Evolutionary conservation across 1,140 invertebrate species (phyloP).

Genomic region (Caenorhabditis tropicalis): DNA sequence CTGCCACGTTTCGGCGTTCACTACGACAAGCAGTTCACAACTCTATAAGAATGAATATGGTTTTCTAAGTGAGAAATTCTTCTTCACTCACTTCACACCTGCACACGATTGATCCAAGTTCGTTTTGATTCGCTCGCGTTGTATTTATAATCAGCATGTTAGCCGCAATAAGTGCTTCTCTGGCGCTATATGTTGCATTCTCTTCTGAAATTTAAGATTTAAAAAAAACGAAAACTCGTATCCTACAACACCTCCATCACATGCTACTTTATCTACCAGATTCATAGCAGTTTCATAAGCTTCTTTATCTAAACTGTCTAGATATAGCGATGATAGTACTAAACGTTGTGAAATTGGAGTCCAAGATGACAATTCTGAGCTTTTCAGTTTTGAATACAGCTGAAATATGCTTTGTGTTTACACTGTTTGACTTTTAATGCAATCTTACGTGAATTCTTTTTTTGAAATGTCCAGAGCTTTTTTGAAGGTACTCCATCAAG

Average conservation of each 20-base stretch:
- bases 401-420: background rate
- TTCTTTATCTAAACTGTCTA: background rate
- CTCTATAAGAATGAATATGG: background rate
- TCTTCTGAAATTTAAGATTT: background rate
- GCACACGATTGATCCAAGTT: background rate
- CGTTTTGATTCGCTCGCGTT: background rate
- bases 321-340: background rate
- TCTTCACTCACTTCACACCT: background rate
- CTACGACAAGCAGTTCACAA: background rate
- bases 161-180: background rate
- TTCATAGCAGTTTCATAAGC: background rate
- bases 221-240: background rate
- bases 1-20: background rate
- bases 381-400: constrained; percentile 16
- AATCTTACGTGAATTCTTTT: background rate
- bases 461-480: background rate
- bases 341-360: background rate
- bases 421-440: background rate
- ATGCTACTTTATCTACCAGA: background rate
- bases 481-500: constrained; percentile 1
- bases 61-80: background rate
- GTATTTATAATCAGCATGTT: constrained; percentile 6
- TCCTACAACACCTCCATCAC: background rate
- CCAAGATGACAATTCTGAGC: background rate
- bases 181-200: background rate